Evolutionary conservation across 2,113 vertebrate species (phyloP).

Genomic region (Ellobius talpinus): DNA sequence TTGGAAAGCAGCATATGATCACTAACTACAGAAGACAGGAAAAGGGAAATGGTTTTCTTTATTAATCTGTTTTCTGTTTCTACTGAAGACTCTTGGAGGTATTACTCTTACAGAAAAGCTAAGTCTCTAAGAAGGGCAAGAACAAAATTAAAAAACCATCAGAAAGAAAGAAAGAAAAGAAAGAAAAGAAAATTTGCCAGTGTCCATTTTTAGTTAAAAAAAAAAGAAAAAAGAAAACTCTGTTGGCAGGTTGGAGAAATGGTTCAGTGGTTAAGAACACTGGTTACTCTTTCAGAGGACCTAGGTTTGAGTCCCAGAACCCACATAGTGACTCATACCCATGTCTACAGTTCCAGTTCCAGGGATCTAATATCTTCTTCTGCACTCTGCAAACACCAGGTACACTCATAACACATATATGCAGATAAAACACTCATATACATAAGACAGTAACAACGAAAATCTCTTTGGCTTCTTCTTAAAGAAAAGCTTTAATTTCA

Average conservation of each 20-base stretch:
- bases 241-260: neutral
- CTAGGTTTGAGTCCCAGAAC: neutral
- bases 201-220: slow-evolving; percentile 13
- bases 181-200: too few relatives aligned
- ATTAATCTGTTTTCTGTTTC: slow-evolving; percentile 12
- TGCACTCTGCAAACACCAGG: neutral
- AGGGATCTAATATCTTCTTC: neutral
- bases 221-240: neutral
- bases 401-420: neutral
- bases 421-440: neutral
- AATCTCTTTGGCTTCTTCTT: neutral
- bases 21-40: neutral
- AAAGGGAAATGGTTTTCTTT: neutral
- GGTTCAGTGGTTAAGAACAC: neutral
- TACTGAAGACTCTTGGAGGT: neutral
- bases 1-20: neutral
- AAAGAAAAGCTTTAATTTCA: slow-evolving; percentile 10
- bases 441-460: neutral
- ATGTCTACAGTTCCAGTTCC: neutral
- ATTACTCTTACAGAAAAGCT: slow-evolving; percentile 24
- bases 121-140: slow-evolving; percentile 4
- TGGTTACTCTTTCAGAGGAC: neutral
- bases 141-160: neutral
- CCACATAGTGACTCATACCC: neutral
- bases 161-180: neutral